Base-by-base conservation (phyloP, 2,113 vertebrate genomes). In the Agapornis roseicollis region DNA sequence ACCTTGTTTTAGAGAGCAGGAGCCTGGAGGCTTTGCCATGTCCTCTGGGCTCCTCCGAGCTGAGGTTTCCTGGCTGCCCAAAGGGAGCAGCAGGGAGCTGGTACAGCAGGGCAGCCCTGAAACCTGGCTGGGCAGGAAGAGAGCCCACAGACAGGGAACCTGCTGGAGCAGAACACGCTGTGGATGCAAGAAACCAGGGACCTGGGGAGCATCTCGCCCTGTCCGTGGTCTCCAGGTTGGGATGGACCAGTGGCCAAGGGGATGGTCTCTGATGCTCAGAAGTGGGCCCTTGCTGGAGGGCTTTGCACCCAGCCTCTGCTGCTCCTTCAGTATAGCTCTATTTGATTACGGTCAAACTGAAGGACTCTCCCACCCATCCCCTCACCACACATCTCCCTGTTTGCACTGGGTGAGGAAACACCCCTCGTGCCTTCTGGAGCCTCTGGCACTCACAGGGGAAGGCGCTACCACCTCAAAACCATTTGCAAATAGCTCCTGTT, bases 401-500 rank as follows among this genome's bases (percentile, higher is more conserved):
- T 55, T 50, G 56, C 68, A 7, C 69, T 23, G 28, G 44, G 20
- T 8, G 12, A 80, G 76, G 83, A 92, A 91, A 68, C 9, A 18
- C 47, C 7, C 24, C 14, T 47, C 10, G 28, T 0, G 0, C 53
- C 82, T 80, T 46, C 83, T 70, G 16, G 2, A 65, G 70, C 4
- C 80, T 11, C 47, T 86, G 79, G 82, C 79, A 53, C 78, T 64
- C 4, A 5, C 17, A 20, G 52, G 71, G 88, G 80, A 91, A 91
- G 85, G 47, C 1, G 1, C 4, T 7, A 44, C 81, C 65, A 53
- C 77, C 69, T 81, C 65, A 70, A 80, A 91, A 66, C 77, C 87
- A 41, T 79, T 83, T 82, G 80, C 89, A 91, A 92, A 89, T 80
- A 92, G 56, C 80, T 73, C 13, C 92, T 88, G 83, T 90, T 90